Conservation (phyloP, 2,113 vertebrate genomes). For the Genyomyrus donnyi region DNA sequence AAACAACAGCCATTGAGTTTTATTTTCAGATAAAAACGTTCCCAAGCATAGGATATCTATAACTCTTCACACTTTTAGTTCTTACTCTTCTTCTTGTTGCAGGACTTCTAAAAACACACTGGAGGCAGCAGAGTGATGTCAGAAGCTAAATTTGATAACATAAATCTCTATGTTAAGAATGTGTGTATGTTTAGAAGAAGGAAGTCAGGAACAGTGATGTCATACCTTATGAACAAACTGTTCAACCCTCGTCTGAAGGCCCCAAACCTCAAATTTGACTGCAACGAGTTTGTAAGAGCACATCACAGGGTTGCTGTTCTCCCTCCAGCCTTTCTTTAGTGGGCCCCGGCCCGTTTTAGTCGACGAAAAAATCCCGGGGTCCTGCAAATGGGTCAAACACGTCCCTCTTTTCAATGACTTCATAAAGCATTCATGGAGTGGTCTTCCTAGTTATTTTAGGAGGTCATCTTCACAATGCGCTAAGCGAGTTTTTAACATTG, state of each 20-base stretch:
- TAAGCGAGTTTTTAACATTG: not conserved
- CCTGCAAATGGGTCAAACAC: conserved; percentile 35
- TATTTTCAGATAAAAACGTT: not conserved
- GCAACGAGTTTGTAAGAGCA: conserved; percentile 67
- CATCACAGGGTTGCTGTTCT: conserved; percentile 56
- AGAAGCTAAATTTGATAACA: not conserved
- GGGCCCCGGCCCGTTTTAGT: conserved; percentile 58
- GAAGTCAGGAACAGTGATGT: not conserved
- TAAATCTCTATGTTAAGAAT: not conserved
- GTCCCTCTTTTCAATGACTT: not conserved
- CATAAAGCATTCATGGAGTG: not conserved
- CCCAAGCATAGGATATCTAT: not conserved
- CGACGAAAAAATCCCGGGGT: conserved; percentile 56
- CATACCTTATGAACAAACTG: conserved; percentile 64
- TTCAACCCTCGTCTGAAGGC: conserved; percentile 61
- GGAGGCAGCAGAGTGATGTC: not conserved
- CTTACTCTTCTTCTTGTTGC: not conserved
- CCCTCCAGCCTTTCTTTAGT: conserved; percentile 57
- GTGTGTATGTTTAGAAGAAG: not conserved
- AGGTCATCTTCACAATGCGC: not conserved
- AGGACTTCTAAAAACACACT: not conserved
- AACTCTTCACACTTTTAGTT: not conserved
- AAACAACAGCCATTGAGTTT: not conserved
- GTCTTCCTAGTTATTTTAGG: not conserved
- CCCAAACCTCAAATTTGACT: conserved; percentile 69